Conservation (phyloP, 2,113 vertebrate genomes). For the Triplophysa dalaica region DNA sequence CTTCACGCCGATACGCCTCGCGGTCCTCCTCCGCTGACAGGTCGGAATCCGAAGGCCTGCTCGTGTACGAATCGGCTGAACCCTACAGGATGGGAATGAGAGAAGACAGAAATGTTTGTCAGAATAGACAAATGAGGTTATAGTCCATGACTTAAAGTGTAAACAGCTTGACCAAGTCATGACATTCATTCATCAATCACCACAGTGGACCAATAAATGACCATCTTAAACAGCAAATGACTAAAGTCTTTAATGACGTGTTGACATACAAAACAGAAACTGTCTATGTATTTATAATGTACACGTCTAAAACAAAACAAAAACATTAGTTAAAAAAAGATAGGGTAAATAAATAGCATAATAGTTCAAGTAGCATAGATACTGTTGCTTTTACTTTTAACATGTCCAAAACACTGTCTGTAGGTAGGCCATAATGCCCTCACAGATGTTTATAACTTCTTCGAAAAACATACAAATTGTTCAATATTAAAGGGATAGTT, state of each 20-base stretch:
- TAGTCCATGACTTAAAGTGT: neutral
- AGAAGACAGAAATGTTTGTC: neutral
- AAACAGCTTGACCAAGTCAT: slow-evolving; percentile 21
- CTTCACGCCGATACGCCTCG: slow-evolving; percentile 92
- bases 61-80: slow-evolving; percentile 96
- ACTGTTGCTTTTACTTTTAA: no score
- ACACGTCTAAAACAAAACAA: no score
- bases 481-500: no score
- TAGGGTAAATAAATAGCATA: no score
- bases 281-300: neutral
- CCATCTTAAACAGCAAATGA: neutral
- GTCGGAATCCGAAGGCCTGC: slow-evolving; percentile 96
- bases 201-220: neutral
- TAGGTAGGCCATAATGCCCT: no score
- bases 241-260: neutral
- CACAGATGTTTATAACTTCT: no score
- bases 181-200: neutral
- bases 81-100: slow-evolving; percentile 71
- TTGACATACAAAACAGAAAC: neutral
- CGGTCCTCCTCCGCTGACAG: slow-evolving; percentile 96
- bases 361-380: no score
- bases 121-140: neutral
- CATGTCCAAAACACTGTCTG: no score
- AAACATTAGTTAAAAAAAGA: no score
- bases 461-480: no score